phyloP scores from a whole-genome alignment of 2,113 vertebrate genomes.

The Mystacornis crossleyi region DNA sequence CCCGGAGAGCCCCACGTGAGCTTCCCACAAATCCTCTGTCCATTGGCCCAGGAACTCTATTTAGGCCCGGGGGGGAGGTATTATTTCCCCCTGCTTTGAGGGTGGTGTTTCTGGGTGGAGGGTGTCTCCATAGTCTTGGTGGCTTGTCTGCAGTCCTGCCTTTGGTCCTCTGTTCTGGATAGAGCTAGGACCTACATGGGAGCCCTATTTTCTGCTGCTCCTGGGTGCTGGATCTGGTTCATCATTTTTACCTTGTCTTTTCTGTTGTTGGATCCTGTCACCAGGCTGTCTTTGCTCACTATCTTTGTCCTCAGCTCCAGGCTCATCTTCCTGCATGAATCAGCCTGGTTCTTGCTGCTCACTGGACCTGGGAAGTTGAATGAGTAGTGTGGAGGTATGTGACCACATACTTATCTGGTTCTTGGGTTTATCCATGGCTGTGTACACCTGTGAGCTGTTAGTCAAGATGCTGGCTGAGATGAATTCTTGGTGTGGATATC shows the following conservation, averaged over 20 bases:
- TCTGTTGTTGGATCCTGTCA: background rate
- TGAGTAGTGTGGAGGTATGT: background rate
- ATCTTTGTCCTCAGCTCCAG: background rate
- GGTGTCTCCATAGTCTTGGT: accelerated
- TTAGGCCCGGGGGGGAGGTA: background rate
- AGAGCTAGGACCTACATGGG: accelerated
- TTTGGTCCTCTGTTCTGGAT: accelerated
- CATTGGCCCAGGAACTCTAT: background rate
- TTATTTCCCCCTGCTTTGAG: accelerated
- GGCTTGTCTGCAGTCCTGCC: accelerated
- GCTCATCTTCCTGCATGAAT: background rate
- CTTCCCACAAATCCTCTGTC: background rate
- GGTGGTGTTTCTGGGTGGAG: accelerated
- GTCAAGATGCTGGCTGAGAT: background rate
- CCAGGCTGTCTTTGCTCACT: background rate
- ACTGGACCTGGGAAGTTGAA: no score
- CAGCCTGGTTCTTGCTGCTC: background rate
- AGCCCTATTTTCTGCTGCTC: background rate
- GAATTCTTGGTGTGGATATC: background rate
- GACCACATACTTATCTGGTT: accelerated
- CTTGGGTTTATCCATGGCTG: background rate
- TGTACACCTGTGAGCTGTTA: background rate
- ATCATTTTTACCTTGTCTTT: background rate
- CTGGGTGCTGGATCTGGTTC: background rate
- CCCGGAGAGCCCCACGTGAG: background rate